Base-by-base conservation (phyloP, 2,797 vertebrate genomes). In the Antrozous pallidus region DNA sequence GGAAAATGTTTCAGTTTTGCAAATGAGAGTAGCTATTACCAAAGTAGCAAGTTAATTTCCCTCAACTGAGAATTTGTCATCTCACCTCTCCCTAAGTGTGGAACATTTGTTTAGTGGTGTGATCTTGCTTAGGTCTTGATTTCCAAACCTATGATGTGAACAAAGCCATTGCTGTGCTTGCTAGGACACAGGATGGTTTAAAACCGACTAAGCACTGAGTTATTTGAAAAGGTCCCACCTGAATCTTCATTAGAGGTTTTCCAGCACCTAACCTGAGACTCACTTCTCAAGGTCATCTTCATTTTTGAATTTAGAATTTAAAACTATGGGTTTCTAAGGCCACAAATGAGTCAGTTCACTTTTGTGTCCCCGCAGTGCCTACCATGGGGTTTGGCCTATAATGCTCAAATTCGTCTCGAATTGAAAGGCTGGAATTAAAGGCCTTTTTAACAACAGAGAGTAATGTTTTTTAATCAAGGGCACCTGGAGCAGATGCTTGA, bases 61-160 rank as follows among this genome's bases (percentile, higher is more conserved):
- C 63, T 83, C 63, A 42, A 3, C 81, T 49, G 91, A 94, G 89
- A 94, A 82, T 70, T 54, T 71, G 88, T 81, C 79, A 56, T 81
- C 56, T 67, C 82, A 70, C 87, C 92, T 85, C 75, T 78, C 67
- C 36, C 90, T 31, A 56, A 49, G 80, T 69, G 67, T 38, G 69
- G 70, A 93, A 91, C 94, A 61, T 96, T 93, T 95, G 94, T 96
- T 95, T 96, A 93, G 94, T 88, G 83, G 77, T 13, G 31, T 96
- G 95, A 93, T 93, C 94, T 97, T 97, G 96, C 94, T 75, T 51
- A 49, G 93, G 94, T 93, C 95, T 95, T 95, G 91, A 95, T 96
- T 95, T 96, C 91, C 92, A 95, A 96, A 94, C 93, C 91, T 90
- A 79, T 16, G 95, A 93, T 88, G 78, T 86, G 95, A 97, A 94